These are phyloP conservation scores for Bubalus kerabau DNA, from an alignment of 2,113 vertebrate genomes.

Conservation along the genomic window DNA sequence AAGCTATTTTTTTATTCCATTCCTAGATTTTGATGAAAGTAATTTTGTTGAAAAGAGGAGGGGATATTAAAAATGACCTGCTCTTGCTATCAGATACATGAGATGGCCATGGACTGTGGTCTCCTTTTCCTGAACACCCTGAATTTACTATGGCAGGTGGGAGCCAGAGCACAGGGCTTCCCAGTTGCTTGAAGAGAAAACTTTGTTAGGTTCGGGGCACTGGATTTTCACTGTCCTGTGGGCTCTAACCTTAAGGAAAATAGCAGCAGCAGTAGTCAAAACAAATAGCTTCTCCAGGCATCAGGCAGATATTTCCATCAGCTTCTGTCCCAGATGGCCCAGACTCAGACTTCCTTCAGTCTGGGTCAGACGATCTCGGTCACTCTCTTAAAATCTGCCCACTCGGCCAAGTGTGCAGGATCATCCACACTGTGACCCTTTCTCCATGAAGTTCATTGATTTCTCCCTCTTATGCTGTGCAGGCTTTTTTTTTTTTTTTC, in stretches of 20 bases:
- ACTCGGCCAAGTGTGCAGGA: background rate
- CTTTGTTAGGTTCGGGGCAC: background rate
- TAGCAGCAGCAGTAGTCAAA: constrained; percentile 36
- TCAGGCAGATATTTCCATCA: constrained; percentile 46
- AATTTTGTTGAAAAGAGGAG: background rate
- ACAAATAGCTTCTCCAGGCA: constrained; percentile 65
- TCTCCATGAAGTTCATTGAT: constrained; percentile 19
- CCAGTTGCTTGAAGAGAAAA: background rate
- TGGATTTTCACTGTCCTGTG: background rate
- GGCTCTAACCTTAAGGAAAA: constrained; percentile 39
- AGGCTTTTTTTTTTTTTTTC: constrained; percentile 15
- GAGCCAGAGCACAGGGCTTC: background rate
- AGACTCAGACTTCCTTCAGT: constrained; percentile 48
- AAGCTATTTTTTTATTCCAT: background rate
- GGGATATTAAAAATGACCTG: background rate
- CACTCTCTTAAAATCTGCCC: background rate
- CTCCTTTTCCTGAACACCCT: background rate
- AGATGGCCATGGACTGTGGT: too few species aligned
- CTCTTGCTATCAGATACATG: background rate
- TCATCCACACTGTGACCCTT: background rate
- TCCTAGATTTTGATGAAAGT: background rate
- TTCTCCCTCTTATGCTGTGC: constrained; percentile 43
- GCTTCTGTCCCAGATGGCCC: constrained; percentile 29
- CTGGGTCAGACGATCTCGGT: background rate
- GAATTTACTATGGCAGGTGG: rapidly evolving